These are phyloP conservation scores for Thermophis baileyi DNA, from an alignment of 2,113 vertebrate species.

Conservation along the genomic window DNA sequence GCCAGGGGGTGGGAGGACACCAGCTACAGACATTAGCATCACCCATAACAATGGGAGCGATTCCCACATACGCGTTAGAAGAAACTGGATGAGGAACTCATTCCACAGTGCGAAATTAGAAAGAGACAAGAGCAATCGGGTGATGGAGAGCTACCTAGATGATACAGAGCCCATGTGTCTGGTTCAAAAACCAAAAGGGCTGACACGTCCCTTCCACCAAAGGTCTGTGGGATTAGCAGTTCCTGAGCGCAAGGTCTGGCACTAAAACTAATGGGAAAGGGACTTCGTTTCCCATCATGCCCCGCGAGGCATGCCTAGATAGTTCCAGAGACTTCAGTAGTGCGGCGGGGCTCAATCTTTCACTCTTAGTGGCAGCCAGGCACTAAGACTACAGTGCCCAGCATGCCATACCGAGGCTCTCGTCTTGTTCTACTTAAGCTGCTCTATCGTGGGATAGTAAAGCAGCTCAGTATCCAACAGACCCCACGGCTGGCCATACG, in stretches of 20 bases:
- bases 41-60: background rate
- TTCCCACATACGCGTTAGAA: background rate
- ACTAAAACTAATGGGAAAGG: background rate
- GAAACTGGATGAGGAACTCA: too few species aligned
- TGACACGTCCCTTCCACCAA: background rate
- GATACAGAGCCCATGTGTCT: background rate
- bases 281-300: background rate
- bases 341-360: background rate
- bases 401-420: background rate
- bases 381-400: conserved; percentile 56
- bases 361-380: background rate
- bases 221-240: conserved; percentile 12
- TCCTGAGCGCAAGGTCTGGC: too few species aligned
- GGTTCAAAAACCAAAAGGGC: background rate
- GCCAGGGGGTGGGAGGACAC: background rate
- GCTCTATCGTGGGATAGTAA: background rate
- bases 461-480: background rate
- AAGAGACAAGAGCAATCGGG: too few species aligned
- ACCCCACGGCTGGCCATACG: too few species aligned
- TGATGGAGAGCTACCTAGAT: background rate
- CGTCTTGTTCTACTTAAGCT: background rate
- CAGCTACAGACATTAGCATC: too few species aligned
- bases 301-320: background rate
- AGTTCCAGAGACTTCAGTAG: background rate
- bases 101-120: background rate